Percentiles rank a stretch among this genome's conserved stretches.
Evolutionary conservation across 2,888 invertebrate genomes (phyloP).

Genomic region (Oscheius sp.): DNA sequence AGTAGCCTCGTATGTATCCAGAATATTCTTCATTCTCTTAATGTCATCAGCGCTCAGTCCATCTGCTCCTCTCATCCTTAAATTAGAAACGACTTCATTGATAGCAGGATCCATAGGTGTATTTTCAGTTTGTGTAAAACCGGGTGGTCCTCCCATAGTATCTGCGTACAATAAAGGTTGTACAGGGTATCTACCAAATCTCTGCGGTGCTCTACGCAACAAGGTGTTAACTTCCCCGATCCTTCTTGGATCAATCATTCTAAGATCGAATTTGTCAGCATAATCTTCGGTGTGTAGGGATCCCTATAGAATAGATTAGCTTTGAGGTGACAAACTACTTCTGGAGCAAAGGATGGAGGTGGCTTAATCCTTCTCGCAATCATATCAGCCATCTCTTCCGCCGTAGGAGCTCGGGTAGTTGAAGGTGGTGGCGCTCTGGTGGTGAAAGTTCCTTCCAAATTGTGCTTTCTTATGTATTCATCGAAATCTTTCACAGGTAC

Average conservation of each 20-base stretch:
- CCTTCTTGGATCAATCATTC: conserved; percentile 46
- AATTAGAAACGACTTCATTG: conserved; percentile 48
- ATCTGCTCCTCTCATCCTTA: conserved; percentile 40
- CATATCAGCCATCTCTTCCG: conserved; percentile 22
- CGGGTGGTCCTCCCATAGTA: conserved; percentile 37
- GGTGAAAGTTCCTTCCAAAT: conserved; percentile 39
- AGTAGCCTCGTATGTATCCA: conserved; percentile 53
- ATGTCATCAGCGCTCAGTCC: conserved; percentile 51
- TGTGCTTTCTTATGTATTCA: conserved; percentile 40
- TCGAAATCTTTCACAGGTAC: conserved; percentile 46
- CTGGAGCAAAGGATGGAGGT: neutral
- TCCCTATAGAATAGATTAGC: neutral
- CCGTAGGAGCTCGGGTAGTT: conserved; percentile 30
- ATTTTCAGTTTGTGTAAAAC: conserved; percentile 35
- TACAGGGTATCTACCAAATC: conserved; percentile 34
- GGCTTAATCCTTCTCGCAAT: conserved; percentile 6
- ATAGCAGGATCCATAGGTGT: conserved; percentile 40
- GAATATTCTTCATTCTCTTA: conserved; percentile 47
- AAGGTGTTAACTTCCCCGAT: conserved; percentile 46
- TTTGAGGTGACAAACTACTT: neutral
- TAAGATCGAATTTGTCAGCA: conserved; percentile 40
- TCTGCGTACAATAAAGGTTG: neutral
- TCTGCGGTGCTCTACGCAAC: conserved; percentile 50
- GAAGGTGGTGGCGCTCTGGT: conserved; percentile 39
- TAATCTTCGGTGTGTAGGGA: conserved; percentile 32